phyloP scores from a whole-genome alignment of 2,888 invertebrate species.

The Drosophila basisetae region DNA sequence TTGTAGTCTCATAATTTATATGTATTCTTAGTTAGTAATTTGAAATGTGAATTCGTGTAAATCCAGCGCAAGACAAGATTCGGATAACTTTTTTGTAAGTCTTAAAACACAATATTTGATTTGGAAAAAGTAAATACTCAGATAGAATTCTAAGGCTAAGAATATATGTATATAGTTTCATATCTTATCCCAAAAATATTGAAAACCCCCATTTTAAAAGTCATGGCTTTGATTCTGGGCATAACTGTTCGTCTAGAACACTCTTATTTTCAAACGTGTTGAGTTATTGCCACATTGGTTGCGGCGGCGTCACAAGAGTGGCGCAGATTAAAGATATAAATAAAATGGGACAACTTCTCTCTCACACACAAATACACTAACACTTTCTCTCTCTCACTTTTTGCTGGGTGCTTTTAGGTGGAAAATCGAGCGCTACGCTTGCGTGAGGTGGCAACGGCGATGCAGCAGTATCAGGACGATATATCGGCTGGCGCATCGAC shows the following conservation, averaged over 20 bases:
- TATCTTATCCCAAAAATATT: background rate
- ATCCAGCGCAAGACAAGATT: background rate
- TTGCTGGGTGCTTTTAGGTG: conserved; percentile 87
- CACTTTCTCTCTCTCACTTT: conserved; percentile 13
- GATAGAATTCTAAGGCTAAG: background rate
- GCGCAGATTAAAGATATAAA: conserved; percentile 78
- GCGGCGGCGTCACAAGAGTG: conserved; percentile 64
- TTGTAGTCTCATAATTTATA: background rate
- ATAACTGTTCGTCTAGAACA: background rate
- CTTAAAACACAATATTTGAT: background rate
- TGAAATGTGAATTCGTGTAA: background rate
- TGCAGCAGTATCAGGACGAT: conserved; percentile 86
- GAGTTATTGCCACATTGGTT: conserved; percentile 67
- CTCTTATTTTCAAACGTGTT: conserved; percentile 53
- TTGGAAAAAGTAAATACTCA: background rate
- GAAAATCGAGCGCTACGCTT: conserved; percentile 94
- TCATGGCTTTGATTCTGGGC: background rate
- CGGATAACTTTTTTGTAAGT: background rate
- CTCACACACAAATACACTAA: conserved; percentile 22
- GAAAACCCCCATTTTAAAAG: background rate
- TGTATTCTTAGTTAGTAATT: background rate
- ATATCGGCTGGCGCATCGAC: conserved; percentile 74
- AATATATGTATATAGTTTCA: background rate
- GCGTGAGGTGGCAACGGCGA: conserved; percentile 85
- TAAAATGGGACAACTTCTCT: conserved; percentile 52